Evolutionary conservation across 2,888 invertebrate species (phyloP).

Genomic region (Clusia tigrina): DNA sequence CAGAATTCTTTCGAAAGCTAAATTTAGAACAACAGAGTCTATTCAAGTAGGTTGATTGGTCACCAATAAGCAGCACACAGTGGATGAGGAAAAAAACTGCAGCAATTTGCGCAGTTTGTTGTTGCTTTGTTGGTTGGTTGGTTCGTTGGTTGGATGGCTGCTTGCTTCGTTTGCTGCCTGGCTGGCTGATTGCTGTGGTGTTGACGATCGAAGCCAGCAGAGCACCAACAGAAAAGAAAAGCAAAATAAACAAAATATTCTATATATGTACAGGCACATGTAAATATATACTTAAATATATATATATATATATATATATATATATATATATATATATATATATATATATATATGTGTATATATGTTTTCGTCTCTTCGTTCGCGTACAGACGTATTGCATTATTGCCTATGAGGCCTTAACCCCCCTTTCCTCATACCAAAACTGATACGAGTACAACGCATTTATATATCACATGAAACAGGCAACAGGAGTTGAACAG

Average conservation of each 20-base stretch:
- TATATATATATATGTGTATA: too few species aligned
- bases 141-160: slow-evolving; percentile 35
- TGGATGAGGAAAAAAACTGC: slow-evolving; percentile 17
- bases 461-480: too few species aligned
- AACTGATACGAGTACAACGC: too few species aligned
- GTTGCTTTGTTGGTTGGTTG: background rate
- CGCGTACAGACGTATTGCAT: too few species aligned
- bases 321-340: too few species aligned
- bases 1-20: slow-evolving; percentile 48
- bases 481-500: background rate
- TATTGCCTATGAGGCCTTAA: too few species aligned
- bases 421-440: too few species aligned
- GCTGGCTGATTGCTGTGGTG: slow-evolving; percentile 33
- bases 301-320: too few species aligned
- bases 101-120: too few species aligned
- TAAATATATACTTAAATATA: too few species aligned
- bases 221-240: background rate
- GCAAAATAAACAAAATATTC: slow-evolving; percentile 4
- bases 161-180: slow-evolving; percentile 12
- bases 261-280: too few species aligned
- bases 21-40: slow-evolving; percentile 45
- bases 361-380: too few species aligned
- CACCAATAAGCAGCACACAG: slow-evolving; percentile 37
- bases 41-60: slow-evolving; percentile 56
- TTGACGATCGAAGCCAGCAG: slow-evolving; percentile 6